phyloP scores from a whole-genome alignment of 92 coral and sea anemone species.

The Heliopora coerulea region DNA sequence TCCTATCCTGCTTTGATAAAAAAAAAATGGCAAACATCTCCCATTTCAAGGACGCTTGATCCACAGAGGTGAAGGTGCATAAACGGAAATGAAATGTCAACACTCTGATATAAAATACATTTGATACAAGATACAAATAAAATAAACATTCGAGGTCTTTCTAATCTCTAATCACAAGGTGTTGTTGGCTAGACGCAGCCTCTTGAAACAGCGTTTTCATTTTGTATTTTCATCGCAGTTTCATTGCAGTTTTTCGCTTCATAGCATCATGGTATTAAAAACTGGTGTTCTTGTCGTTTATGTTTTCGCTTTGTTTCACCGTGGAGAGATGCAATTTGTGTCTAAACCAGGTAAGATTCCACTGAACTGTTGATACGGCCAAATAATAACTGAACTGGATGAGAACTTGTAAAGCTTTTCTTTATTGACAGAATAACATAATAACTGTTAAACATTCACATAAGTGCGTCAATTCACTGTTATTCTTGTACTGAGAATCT shows the following conservation, averaged over 20 bases:
- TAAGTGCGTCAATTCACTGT: no score
- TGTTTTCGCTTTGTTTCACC: constrained; percentile 9
- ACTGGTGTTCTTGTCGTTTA: constrained; percentile 1
- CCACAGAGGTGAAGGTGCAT: not conserved
- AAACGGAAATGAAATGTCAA: constrained; percentile 43
- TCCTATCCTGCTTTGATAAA: not conserved
- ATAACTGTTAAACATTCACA: no score
- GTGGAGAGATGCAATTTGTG: not conserved
- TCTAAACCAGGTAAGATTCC: no score
- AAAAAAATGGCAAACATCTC: not conserved
- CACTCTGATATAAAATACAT: constrained; percentile 17
- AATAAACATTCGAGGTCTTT: not conserved
- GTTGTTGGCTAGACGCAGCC: not conserved
- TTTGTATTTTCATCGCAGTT: no score
- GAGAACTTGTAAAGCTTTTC: no score
- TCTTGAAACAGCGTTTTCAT: no score
- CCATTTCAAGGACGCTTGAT: constrained; percentile 7
- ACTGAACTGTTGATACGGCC: no score
- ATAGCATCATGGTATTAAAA: not conserved
- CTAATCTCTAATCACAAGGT: not conserved
- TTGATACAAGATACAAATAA: not conserved
- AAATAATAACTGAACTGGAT: no score
- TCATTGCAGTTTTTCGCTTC: no score
- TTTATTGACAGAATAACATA: no score
- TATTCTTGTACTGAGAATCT: no score